Conservation (phyloP, 53 echinoderm and acorn worm genomes). For the Astropecten irregularis region DNA sequence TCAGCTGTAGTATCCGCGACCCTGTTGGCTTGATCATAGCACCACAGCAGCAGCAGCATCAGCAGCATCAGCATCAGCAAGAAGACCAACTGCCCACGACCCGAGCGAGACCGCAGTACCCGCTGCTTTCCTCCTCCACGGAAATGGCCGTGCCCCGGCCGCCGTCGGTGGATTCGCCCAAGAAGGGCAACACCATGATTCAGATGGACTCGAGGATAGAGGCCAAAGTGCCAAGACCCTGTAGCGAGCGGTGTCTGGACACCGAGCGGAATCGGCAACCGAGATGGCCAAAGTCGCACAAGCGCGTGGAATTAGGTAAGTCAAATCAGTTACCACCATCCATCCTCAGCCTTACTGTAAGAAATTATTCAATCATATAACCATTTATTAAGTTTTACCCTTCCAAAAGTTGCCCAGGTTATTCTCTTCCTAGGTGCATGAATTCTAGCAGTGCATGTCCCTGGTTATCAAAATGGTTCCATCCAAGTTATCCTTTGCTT, state of each 20-base stretch:
- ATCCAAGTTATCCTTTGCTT: too few relatives aligned
- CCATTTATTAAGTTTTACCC: too few relatives aligned
- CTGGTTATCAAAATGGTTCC: too few relatives aligned
- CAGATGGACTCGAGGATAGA: slow-evolving; percentile 65
- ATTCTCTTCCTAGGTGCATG: too few relatives aligned
- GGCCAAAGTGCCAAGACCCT: slow-evolving; percentile 44
- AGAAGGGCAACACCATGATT: slow-evolving; percentile 59
- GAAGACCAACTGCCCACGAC: slow-evolving; percentile 20
- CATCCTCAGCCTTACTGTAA: neutral
- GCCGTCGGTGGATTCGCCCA: slow-evolving; percentile 50
- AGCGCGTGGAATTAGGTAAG: slow-evolving; percentile 59
- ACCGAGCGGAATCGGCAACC: slow-evolving; percentile 48
- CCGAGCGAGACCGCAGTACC: slow-evolving; percentile 53
- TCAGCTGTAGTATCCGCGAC: slow-evolving; percentile 38
- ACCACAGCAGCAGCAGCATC: slow-evolving; percentile 16
- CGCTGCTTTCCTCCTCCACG: slow-evolving; percentile 46
- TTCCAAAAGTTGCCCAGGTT: too few relatives aligned
- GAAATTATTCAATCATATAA: neutral
- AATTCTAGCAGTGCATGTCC: too few relatives aligned
- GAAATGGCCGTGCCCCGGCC: slow-evolving; percentile 62
- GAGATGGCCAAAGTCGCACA: slow-evolving; percentile 61
- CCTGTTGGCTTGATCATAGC: neutral
- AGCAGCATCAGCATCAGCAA: slow-evolving; percentile 20
- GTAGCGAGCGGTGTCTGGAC: slow-evolving; percentile 41
- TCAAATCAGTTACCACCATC: neutral